Base-by-base conservation (phyloP, 2,797 vertebrate genomes). In the Neostethus bicornis region DNA sequence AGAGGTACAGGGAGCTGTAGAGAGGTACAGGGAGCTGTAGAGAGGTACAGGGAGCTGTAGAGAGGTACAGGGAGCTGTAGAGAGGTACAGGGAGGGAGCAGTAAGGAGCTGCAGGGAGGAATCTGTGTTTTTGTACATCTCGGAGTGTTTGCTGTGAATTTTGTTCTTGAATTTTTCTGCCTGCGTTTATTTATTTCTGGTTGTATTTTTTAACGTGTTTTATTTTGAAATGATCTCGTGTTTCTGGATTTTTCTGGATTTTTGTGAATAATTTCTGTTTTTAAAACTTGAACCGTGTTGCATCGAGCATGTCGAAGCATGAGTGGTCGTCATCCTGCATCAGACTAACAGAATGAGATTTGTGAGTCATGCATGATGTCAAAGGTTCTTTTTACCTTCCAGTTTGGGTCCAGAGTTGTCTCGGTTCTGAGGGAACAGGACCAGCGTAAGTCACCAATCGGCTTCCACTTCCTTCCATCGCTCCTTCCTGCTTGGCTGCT, bases 331-430 rank as follows among this genome's bases (percentile, higher is more conserved):
- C 85, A 78, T 87, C 69, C 75, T 73, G 76, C 85, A 87, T 79
- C 87, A 75, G 53, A 90, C 90, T 90, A 91, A 91, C 89, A 83
- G 83, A 72, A 83, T 71, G 74, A 73, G 51, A 81, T 86, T 70
- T 86, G 85, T 92, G 80, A 85, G 48, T 79, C 83, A 84, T 88
- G 87, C 88, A 87, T 88, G 87, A 83, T 66, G 35, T 79, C 85
- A 86, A 83, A 81, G 93, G 90, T 92, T 94, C 92, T 94, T 90
- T 93, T 97, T 96, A 94, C 92, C 93, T 94, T 98, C 94, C 96
- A 98, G 97, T 92, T 88, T 95, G 79, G 94, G 95, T 91, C 93
- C 93, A 93, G 96, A 97, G 91, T 94, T 96, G 93, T 97, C 96
- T 92, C 94, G 94, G 88, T 95, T 98, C 92, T 98, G 96, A 98